Percentiles rank a stretch among this genome's conserved stretches.
phyloP scores from a whole-genome alignment of 1,140 invertebrate genomes.

The Hycleus cichorii region DNA sequence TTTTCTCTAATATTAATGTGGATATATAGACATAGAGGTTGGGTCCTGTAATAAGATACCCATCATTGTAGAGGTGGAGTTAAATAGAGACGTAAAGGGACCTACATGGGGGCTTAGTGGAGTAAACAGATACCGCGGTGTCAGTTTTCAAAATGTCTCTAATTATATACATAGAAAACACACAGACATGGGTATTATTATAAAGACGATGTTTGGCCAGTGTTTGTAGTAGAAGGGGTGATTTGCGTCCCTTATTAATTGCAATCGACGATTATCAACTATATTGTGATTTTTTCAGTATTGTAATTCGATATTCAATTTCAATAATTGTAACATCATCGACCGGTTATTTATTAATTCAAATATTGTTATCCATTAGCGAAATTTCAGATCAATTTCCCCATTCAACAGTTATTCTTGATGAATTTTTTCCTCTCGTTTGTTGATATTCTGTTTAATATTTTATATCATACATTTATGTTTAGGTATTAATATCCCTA shows the following conservation, averaged over 20 bases:
- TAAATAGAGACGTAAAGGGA: constrained; percentile 9
- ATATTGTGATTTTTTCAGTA: too few species aligned
- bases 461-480: too few species aligned
- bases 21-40: constrained; percentile 18
- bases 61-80: constrained; percentile 7
- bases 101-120: constrained; percentile 12
- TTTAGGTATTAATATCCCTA: too few species aligned
- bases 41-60: constrained; percentile 17
- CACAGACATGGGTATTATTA: too few species aligned
- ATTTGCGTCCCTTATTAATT: too few species aligned
- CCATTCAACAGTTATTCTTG: too few species aligned
- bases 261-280: neutral
- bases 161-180: constrained; percentile 24
- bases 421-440: too few species aligned
- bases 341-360: neutral
- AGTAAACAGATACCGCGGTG: constrained; percentile 27
- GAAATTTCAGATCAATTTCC: too few species aligned
- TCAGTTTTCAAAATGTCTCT: constrained; percentile 31
- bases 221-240: too few species aligned
- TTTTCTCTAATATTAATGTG: constrained; percentile 1
- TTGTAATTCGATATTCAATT: neutral
- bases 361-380: neutral
- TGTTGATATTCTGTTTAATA: too few species aligned
- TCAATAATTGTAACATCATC: neutral
- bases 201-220: too few species aligned